A percentile compares a stretch with the other conserved stretches of the same genome.
Evolutionary conservation across 2,888 invertebrate genomes (phyloP).

Genomic region (Drosophila percnosoma): DNA sequence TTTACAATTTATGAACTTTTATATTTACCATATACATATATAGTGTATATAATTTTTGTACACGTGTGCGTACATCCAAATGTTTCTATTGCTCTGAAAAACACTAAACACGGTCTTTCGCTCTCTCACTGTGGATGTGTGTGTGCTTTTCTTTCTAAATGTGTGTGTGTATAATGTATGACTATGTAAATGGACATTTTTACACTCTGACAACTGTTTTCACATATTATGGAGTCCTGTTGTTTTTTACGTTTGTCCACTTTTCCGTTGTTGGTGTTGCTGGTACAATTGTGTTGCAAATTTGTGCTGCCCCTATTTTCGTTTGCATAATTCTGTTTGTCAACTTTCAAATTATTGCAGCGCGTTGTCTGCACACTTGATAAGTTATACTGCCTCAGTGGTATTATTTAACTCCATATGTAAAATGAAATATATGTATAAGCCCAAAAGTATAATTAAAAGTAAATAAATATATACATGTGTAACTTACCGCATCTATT

Average conservation of each 20-base stretch:
- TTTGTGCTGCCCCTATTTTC: constrained; percentile 46
- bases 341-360: constrained; percentile 61
- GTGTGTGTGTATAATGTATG: constrained; percentile 67
- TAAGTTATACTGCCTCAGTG: constrained; percentile 5
- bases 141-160: neutral
- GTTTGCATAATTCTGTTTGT: constrained; percentile 76
- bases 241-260: constrained; percentile 34
- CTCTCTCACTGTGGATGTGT: neutral
- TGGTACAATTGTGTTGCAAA: constrained; percentile 31
- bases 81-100: constrained; percentile 24
- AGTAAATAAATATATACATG: neutral
- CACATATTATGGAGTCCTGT: constrained; percentile 60
- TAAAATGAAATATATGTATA: neutral
- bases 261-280: constrained; percentile 12
- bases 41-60: constrained; percentile 55
- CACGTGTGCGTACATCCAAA: constrained; percentile 53
- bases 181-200: constrained; percentile 76
- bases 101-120: constrained; percentile 2
- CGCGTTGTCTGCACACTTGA: constrained; percentile 25
- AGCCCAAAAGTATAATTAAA: neutral
- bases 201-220: constrained; percentile 75
- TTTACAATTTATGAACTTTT: constrained; percentile 74
- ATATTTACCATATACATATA: constrained; percentile 12
- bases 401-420: neutral
- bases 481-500: neutral